phyloP scores from a whole-genome alignment of 1,140 invertebrate species.

The Drosophila athabasca region DNA sequence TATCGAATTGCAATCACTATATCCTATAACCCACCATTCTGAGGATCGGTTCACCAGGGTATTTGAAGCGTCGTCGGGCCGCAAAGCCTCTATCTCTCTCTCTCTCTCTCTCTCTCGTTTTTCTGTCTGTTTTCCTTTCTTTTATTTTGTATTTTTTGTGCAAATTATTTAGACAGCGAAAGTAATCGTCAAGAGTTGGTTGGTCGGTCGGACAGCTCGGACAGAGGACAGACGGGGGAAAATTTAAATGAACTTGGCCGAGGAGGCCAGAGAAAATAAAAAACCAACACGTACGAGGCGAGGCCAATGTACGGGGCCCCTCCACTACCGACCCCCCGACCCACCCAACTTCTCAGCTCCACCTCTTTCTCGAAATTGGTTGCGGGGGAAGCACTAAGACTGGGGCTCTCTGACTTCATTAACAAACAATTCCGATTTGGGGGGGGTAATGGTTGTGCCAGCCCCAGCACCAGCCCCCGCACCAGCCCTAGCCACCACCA shows the following conservation, averaged over 20 bases:
- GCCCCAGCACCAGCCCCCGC: too few species aligned
- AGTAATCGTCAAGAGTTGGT: constrained; percentile 65
- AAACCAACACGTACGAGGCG: constrained; percentile 46
- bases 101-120: too few species aligned
- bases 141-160: constrained; percentile 29
- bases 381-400: constrained; percentile 62
- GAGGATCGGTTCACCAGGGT: not conserved
- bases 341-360: not conserved
- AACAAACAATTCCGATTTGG: constrained; percentile 27
- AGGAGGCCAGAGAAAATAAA: constrained; percentile 22
- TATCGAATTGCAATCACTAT: too few species aligned
- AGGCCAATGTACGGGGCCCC: constrained; percentile 19
- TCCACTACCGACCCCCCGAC: not conserved
- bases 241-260: constrained; percentile 49
- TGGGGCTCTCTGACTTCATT: constrained; percentile 58
- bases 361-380: not conserved
- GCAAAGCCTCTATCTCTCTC: too few species aligned
- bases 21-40: too few species aligned
- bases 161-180: constrained; percentile 77
- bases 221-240: constrained; percentile 27
- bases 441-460: not conserved
- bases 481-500: not conserved
- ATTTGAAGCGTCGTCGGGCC: not conserved
- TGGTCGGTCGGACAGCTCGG: constrained; percentile 22
- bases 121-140: not conserved